These are phyloP conservation scores for Pungitius pungitius DNA, from an alignment of 2,113 vertebrate genomes.

Conservation along the genomic window DNA sequence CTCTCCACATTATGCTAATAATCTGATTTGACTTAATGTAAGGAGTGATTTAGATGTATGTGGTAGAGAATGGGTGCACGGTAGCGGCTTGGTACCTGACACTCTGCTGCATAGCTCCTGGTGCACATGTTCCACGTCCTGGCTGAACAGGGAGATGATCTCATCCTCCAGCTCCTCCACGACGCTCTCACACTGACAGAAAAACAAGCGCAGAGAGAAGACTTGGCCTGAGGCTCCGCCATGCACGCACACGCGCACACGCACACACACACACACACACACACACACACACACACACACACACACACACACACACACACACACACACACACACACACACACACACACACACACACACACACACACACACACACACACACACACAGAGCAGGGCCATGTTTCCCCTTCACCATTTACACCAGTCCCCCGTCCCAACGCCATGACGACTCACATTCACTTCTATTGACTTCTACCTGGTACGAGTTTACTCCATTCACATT, in stretches of 20 bases:
- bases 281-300: conserved; percentile 13
- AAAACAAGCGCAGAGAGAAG: conserved; percentile 23
- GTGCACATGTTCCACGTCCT: conserved; percentile 77
- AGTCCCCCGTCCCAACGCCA: not conserved
- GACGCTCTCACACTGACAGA: conserved; percentile 84
- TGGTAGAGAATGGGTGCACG: not conserved
- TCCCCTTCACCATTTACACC: no score
- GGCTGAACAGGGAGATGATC: conserved; percentile 84
- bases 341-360: conserved; percentile 8
- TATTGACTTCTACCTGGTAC: not conserved
- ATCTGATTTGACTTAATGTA: not conserved
- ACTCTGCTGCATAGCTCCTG: conserved; percentile 86
- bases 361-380: conserved; percentile 37
- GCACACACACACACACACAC: conserved; percentile 36
- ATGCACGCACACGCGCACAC: conserved; percentile 6
- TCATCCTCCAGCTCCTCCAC: conserved; percentile 90
- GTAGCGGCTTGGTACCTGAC: conserved; percentile 83
- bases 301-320: conserved; percentile 23
- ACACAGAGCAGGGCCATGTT: conserved; percentile 9
- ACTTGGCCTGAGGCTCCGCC: not conserved
- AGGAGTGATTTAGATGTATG: not conserved
- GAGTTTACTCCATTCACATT: not conserved
- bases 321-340: conserved; percentile 19
- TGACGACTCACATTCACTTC: not conserved
- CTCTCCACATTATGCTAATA: not conserved